Base-by-base conservation (phyloP, 2,113 vertebrate genomes). In the Nansenia antarctica region DNA sequence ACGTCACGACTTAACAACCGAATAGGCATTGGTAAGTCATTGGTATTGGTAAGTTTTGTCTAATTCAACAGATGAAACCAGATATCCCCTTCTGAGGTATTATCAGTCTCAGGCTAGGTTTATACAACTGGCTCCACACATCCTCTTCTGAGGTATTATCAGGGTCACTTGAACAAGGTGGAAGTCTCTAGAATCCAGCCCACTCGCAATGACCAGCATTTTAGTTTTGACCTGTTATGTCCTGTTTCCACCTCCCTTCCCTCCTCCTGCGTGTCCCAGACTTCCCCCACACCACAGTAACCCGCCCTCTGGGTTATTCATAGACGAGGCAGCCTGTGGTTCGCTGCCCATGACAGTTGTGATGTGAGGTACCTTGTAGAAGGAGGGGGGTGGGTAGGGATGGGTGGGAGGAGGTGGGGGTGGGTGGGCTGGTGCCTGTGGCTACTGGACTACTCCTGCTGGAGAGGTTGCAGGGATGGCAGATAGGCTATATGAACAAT, bases 271-370 rank as follows among this genome's bases (percentile, higher is more conserved):
- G 11, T 3, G 24, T 29, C 55, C 27, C 66, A 22, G 9, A n/a
- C 37, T 32, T 65, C 61, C 39, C 57, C 8, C 15, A 7, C 34
- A 22, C n/a, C 70, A 12, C 34, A 60, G 27, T 52, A 39, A 62
- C 30, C 66, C 47, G 63, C 4, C 45, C 55, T 53, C 7, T 24
- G 31, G 22, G n/a, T 29, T 66, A 61, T 37, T 69, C 47, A 62
- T 34, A 37, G 34, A 61, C 30, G 0, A 66, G 32, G 54, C 49
- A 14, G 1, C 5, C 35, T 30, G 1, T 45, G 26, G 24, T 45
- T 34, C 7, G 14, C 54, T 59, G 54, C 49, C n/a, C 52, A 55
- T 53, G 63, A 52, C 12, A 67, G 65, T 32, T 26, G 18, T 2
- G 7, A 27, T 35, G 45, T 34, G 3, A 4, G 20, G 15, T 14